Percentiles rank a stretch among this genome's conserved stretches.
These are phyloP conservation scores for Lithophane leautieri DNA, from an alignment of 2,888 invertebrate species.

Conservation along the genomic window DNA sequence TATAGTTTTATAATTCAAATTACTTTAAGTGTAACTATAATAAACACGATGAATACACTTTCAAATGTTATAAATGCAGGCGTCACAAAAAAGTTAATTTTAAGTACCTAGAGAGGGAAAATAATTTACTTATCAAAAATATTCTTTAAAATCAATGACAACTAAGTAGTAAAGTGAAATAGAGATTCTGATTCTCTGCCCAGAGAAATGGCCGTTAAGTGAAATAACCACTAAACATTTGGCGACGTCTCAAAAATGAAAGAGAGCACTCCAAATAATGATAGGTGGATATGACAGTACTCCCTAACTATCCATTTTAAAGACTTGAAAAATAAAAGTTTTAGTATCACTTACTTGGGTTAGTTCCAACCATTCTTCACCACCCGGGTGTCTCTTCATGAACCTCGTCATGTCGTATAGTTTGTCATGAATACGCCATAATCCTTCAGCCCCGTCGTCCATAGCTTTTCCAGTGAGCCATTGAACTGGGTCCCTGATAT, in stretches of 20 bases:
- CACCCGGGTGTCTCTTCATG: conserved; percentile 95
- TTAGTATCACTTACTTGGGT: conserved; percentile 89
- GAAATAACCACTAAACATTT: neutral
- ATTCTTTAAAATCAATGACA: neutral
- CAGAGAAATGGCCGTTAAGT: neutral
- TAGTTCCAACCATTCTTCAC: conserved; percentile 93
- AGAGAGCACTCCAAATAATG: conserved; percentile 1
- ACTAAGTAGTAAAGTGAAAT: neutral
- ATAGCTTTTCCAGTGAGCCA: conserved; percentile 92
- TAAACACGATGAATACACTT: neutral
- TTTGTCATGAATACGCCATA: conserved; percentile 94
- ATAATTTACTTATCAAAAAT: neutral
- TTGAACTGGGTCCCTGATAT: conserved; percentile 76
- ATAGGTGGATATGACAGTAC: neutral
- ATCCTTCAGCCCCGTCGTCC: conserved; percentile 93
- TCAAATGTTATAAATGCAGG: neutral
- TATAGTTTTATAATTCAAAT: neutral
- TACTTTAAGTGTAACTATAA: neutral
- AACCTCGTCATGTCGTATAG: conserved; percentile 96
- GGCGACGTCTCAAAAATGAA: neutral
- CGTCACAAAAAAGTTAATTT: neutral
- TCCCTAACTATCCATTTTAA: conserved; percentile 14
- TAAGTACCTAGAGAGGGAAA: neutral
- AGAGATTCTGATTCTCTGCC: neutral
- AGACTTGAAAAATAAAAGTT: conserved; percentile 27